A percentile compares a stretch with the other conserved stretches of the same genome.
Conservation (phyloP, 2,888 invertebrate species). For the Leucoma salicis region DNA sequence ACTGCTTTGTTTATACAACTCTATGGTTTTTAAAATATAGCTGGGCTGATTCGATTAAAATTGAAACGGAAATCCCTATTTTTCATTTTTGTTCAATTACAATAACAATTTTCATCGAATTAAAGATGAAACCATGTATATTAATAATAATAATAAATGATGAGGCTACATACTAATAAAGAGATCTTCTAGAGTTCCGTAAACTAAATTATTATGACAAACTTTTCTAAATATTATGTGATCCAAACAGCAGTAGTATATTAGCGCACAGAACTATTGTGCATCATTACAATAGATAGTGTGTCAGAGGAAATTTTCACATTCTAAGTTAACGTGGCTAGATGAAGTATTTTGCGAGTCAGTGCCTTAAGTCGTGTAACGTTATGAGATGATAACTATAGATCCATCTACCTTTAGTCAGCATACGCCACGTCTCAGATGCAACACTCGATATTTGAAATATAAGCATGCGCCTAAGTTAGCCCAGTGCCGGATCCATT, state of each 20-base stretch:
- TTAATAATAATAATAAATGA: too few relatives aligned
- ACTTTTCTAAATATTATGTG: background rate
- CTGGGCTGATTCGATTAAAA: background rate
- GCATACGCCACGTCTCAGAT: constrained; percentile 45
- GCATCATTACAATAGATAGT: constrained; percentile 16
- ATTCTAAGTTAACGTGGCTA: constrained; percentile 50
- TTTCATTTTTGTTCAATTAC: too few relatives aligned
- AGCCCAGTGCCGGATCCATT: constrained; percentile 36
- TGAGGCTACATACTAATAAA: too few relatives aligned
- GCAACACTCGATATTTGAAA: constrained; percentile 47
- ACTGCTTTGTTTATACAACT: constrained; percentile 8
- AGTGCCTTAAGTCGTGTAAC: constrained; percentile 37
- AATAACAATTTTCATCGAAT: too few relatives aligned
- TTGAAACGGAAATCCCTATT: too few relatives aligned
- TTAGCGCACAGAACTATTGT: constrained; percentile 19
- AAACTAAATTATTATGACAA: too few relatives aligned
- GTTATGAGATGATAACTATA: constrained; percentile 29
- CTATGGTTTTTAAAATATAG: background rate
- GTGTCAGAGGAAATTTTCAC: constrained; percentile 37
- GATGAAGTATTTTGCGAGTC: constrained; percentile 40
- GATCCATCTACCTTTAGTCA: constrained; percentile 45
- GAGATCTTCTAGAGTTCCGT: too few relatives aligned
- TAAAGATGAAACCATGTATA: too few relatives aligned
- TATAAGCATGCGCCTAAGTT: constrained; percentile 44
- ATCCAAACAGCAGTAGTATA: constrained; percentile 3